A percentile compares a stretch with the other conserved stretches of the same genome.
Conservation (phyloP, 2,113 vertebrate genomes). For the Pterocles burchelli region DNA sequence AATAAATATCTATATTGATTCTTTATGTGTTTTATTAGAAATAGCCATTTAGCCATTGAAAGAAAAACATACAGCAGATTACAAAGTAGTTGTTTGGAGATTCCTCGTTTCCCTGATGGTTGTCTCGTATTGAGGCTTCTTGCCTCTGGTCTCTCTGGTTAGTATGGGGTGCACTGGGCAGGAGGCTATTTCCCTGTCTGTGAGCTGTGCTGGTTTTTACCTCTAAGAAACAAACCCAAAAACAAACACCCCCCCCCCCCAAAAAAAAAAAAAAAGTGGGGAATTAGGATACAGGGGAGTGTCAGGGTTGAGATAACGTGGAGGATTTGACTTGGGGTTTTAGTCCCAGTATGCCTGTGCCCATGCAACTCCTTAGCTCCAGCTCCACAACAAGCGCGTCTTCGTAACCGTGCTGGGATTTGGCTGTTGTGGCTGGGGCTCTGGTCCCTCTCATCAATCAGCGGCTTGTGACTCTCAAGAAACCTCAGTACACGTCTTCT, state of each 20-base stretch:
- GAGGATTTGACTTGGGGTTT: neutral
- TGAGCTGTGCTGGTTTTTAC: neutral
- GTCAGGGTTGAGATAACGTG: neutral
- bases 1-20: neutral
- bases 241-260: neutral
- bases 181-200: neutral
- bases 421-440: fast-evolving
- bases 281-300: neutral
- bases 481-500: neutral
- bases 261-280: neutral
- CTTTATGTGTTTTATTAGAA: neutral
- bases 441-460: fast-evolving
- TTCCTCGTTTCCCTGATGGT: neutral
- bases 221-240: neutral
- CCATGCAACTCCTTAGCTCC: neutral
- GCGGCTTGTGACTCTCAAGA: neutral
- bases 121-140: neutral
- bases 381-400: neutral
- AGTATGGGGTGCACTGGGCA: neutral
- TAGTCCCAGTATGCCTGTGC: neutral
- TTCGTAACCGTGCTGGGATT: neutral
- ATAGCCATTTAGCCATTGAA: neutral
- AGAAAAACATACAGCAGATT: neutral
- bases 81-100: neutral
- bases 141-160: neutral